Base-by-base conservation (phyloP, 2,797 vertebrate species). In the Gymnocypris eckloni region DNA sequence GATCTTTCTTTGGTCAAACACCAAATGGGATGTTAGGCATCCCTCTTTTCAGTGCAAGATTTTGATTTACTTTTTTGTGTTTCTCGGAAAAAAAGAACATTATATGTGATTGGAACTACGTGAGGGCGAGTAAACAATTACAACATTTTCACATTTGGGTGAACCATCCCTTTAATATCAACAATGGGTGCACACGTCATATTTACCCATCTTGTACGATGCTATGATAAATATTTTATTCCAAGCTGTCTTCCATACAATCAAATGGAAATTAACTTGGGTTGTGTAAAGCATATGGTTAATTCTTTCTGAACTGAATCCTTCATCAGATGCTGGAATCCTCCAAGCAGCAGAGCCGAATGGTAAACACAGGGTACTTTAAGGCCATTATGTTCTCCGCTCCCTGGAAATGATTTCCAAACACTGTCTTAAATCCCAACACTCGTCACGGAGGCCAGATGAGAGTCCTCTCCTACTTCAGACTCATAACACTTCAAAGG, bases 391-490 rank as follows among this genome's bases (percentile, higher is more conserved):
- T 83, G 84, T 84, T 90, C 84, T 85, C 88, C 56, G 71, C 75
- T 83, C 84, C 87, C 81, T 72, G 78, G 72, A 87, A 88, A 89
- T 75, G 86, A 83, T 89, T 88, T 85, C 86, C 83, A 89, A 90
- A 90, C 87, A 89, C 81, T 81, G 50, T 86, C 80, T 81, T 89
- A 89, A 88, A 89, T 87, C 81, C 84, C 69, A 71, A 79, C 82
- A 81, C 88, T 90, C 69, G 37, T 85, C 81, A 82, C 76, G 25
- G 77, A 87, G 78, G 69, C 87, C 86, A 79, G 83, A 88, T 45
- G 50, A 81, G 88, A 87, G 52, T 80, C 83, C 82, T 87, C 73
- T 89, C 84, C 71, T 80, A 66, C 80, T 86, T 83, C 76, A 86
- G 86, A 76, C 70, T 72, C 52, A 85, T 85, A 85, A 84, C 56